Evolutionary conservation across 1,140 invertebrate species (phyloP), one percentile per base, ranked within the genome.

Genomic region (Apolygus lucorum): DNA sequence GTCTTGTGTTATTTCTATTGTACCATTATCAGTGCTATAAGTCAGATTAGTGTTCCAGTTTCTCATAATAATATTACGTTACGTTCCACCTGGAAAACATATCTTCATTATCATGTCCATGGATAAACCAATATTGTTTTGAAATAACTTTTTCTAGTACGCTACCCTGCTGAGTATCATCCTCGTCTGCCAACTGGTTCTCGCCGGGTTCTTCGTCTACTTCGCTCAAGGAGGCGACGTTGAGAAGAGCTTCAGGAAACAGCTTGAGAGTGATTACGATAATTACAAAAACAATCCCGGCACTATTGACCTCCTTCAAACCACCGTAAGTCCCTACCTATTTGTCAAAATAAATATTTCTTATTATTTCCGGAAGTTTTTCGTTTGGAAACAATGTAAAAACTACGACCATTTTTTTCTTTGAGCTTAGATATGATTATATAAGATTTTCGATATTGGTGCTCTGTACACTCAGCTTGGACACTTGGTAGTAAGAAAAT

Each of bases 91-190:
- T n/a, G n/a, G n/a, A n/a, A n/a, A 52, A 52, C 42, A 52, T 13
- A 52, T 52, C n/a, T 52, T 52, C 42, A n/a, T 52, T 52, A 13
- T 52, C 42, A n/a, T 52, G n/a, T 52, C n/a, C n/a, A 52, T 13
- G 11, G 11, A 52, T 52, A n/a, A n/a, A n/a, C n/a, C 42, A n/a
- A 8, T 62, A 24, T 11, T 11, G 8, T 62, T 62, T 22, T 11
- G 8, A 22, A 4, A 62, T n/a, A 11, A 13, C 28, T 54, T 68
- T 68, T 68, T 13, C 52, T n/a, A 69, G 68, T 70, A 70, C 54
- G 54, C 13, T 21, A 59, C 54, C 4, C 22, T 59, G 11, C 22
- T 59, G 54, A 59, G 8, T 22, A 59, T 59, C 54, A 21, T 59
- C 22, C 54, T 59, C 54, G 54, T 59, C 22, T 59, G 54, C 22